Percentiles rank a stretch among this genome's conserved stretches.
Conservation (phyloP, 2,113 vertebrate genomes). For the Ageneiosus marmoratus region DNA sequence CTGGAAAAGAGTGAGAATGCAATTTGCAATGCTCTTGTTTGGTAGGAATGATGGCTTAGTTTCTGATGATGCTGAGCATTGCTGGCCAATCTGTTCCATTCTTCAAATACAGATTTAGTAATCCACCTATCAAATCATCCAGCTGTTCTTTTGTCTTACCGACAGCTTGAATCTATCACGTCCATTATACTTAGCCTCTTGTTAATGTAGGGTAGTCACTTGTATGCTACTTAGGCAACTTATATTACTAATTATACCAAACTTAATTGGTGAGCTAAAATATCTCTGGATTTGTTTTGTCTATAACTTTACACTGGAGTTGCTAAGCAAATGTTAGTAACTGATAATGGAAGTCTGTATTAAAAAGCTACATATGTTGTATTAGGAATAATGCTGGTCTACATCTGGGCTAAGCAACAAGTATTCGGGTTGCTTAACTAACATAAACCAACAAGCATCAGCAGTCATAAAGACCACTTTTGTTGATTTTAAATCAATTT, state of each 20-base stretch:
- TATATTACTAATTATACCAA: background rate
- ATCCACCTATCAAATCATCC: background rate
- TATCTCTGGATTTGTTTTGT: background rate
- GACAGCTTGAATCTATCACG: background rate
- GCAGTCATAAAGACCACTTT: background rate
- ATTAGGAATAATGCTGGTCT: background rate
- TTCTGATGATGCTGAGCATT: background rate
- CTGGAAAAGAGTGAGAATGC: background rate
- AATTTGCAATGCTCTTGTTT: slow-evolving; percentile 13
- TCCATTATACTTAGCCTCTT: background rate
- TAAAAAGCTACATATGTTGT: background rate
- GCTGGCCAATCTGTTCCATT: slow-evolving; percentile 12
- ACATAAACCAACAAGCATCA: background rate
- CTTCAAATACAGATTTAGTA: background rate
- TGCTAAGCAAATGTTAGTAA: background rate
- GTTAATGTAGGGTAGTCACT: background rate
- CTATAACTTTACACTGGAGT: background rate
- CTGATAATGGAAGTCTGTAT: background rate
- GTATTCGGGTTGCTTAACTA: background rate
- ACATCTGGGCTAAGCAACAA: background rate
- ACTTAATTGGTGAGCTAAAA: background rate
- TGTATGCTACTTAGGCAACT: background rate
- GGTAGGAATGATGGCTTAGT: background rate
- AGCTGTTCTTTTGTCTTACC: slow-evolving; percentile 18
- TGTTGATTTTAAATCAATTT: background rate